Percentiles rank a stretch among this genome's conserved stretches.
Evolutionary conservation across 2,113 vertebrate species (phyloP).

Genomic region (Ictidomys tridecemlineatus): DNA sequence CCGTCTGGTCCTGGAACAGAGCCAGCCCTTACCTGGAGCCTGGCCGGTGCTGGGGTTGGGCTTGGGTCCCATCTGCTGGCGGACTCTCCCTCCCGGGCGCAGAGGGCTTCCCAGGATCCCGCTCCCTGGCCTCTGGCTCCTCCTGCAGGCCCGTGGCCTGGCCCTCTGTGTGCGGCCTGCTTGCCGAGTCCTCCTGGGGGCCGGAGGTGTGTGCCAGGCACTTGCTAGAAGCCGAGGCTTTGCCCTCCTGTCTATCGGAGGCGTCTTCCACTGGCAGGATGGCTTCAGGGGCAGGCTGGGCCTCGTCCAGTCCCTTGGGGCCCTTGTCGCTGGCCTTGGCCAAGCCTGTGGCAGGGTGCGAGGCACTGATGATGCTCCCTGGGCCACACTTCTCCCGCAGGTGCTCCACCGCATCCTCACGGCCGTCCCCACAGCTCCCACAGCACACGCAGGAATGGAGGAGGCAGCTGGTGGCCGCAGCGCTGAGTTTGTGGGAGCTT

Average conservation of each 20-base stretch:
- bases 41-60: conserved; percentile 83
- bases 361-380: conserved; percentile 85
- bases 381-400: conserved; percentile 85
- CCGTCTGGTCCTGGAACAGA: rapidly evolving
- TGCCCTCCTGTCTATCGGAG: conserved; percentile 79
- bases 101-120: conserved; percentile 72
- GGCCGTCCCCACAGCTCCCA: conserved; percentile 92
- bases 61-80: conserved; percentile 82
- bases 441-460: conserved; percentile 98
- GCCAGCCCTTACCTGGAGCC: conserved; percentile 86
- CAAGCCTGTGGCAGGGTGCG: conserved; percentile 82
- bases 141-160: conserved; percentile 80
- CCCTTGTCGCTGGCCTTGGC: conserved; percentile 86
- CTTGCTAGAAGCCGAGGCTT: conserved; percentile 87
- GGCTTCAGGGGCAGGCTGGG: conserved; percentile 81
- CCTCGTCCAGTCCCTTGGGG: conserved; percentile 80
- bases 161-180: conserved; percentile 70
- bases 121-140: conserved; percentile 85
- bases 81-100: conserved; percentile 67
- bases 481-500: conserved; percentile 88
- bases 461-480: conserved; percentile 93
- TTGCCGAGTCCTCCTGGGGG: conserved; percentile 78
- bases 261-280: conserved; percentile 81
- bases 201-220: conserved; percentile 89
- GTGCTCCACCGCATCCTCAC: conserved; percentile 88